A percentile compares a stretch with the other conserved stretches of the same genome.
Evolutionary conservation across 2,797 vertebrate species (phyloP).

Genomic region (Anabacerthia variegaticeps): DNA sequence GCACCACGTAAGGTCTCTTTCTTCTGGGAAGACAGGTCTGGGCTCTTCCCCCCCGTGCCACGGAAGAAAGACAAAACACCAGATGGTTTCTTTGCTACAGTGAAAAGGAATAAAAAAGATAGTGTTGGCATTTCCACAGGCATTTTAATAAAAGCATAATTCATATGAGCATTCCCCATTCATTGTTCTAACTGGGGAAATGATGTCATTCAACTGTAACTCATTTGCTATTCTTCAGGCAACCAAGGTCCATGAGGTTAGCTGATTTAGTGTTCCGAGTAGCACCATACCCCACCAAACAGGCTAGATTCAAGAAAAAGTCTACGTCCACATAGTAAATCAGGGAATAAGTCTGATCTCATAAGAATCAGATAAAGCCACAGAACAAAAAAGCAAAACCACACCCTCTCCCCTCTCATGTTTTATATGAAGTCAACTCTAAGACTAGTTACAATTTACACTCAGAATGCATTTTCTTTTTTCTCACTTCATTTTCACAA

Average conservation of each 20-base stretch:
- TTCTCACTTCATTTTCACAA: not conserved
- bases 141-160: constrained; percentile 11
- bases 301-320: not conserved
- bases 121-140: not conserved
- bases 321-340: not conserved
- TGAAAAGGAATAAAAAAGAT: not conserved
- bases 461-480: not conserved
- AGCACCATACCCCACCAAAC: not conserved
- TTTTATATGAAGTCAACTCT: not conserved
- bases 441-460: not conserved
- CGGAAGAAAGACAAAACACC: constrained; percentile 84
- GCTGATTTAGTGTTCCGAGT: not conserved
- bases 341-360: not conserved
- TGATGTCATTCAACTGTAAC: not conserved
- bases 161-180: not conserved
- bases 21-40: constrained; percentile 81
- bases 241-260: not conserved
- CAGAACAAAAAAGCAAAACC: not conserved
- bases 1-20: constrained; percentile 83
- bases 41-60: constrained; percentile 82
- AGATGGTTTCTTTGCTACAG: constrained; percentile 80
- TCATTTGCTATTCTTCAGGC: not conserved
- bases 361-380: not conserved
- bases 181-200: not conserved
- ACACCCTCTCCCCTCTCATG: rapidly evolving